Base-by-base conservation (phyloP, 1,140 invertebrate species). In the Heliconius melpomene region DNA sequence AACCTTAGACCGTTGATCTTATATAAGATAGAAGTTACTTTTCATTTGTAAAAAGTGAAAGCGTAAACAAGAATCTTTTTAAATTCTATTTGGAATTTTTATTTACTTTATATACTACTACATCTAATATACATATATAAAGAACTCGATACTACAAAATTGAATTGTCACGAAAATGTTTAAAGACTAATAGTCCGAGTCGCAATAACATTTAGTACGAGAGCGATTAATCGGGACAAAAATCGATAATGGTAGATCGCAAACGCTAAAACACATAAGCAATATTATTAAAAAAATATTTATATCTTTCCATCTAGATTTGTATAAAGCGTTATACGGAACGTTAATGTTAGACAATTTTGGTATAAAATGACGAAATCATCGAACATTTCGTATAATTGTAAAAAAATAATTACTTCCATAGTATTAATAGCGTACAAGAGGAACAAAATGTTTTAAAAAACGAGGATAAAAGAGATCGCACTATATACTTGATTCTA, bases 221-320 rank as follows among this genome's bases (percentile, higher is more conserved):
- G 46, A 76, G 40, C 38, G n/a, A 75, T 38, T 66, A 60, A 60
- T 76, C 75, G 38, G 75, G 75, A 70, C 32, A 70, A 70, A n/a
- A 29, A 72, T 46, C 60, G 66, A 70, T 57, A 46, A 38, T 76
- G 60, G 60, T 71, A 76, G 60, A 76, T 70, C 36, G 66, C 75
- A 46, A 46, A 66, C 40, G 40, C 20, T 20, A 23, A 29, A 76
- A 76, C 74, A 75, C 38, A 32, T 32, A 76, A 70, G n/a, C 29
- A 75, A 75, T 76, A 76, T 76, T 71, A 50, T 71, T 76, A 76
- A 76, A 76, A 76, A 76, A 76, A 76, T 76, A 76, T 76, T 46
- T 70, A 70, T 76, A 70, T 76, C 46, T 26, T 38, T 60, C 18
- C n/a, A 70, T n/a, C 60, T 76, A 54, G n/a, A 70, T 38, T 52